Base-by-base conservation (phyloP, 2,797 vertebrate genomes). In the Mallotus villosus region DNA sequence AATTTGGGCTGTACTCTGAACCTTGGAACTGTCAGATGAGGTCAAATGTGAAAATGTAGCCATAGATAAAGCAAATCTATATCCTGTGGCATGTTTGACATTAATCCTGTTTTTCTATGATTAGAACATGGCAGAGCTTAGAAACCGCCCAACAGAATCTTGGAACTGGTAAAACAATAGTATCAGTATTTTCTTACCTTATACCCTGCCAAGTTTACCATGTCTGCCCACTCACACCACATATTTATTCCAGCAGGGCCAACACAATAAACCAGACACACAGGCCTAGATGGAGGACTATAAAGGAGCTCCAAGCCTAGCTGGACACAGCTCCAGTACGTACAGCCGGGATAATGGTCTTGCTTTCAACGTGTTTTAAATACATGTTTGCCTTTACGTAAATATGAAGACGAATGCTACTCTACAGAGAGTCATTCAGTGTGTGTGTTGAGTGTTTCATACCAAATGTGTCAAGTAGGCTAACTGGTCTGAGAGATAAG, bases 61-160 rank as follows among this genome's bases (percentile, higher is more conserved):
- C 73, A 75, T 82, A 14, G 41, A 86, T 63, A 61, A 46, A 49
- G 65, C 71, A 81, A 78, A 77, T 68, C 76, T 76, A 87, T 83
- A 89, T 85, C 82, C 79, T 76, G 77, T 74, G 82, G 78, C 70
- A 8, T 80, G 70, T 79, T 80, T 74, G 59, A 64, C 25, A 0
- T 76, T 90, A 89, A 90, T 90, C 84, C 82, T 86, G 79, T 74
- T 74, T 74, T 84, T 86, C 83, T 86, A 89, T 37, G 37, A 59
- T 76, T 73, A 82, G 81, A 59, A 74, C 77, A 81, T 69, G 61
- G 70, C 72, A 68, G 78, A 78, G 85, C 87, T 88, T 81, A 82
- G 77, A 80, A 82, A 84, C 81, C 34, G 14, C 66, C 62, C 80
- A 81, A 81, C 80, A 77, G 83, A 82, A 80, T 85, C 83, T 86